Evolutionary conservation across 2,888 invertebrate genomes (phyloP).

Genomic region (Andrena camellia): DNA sequence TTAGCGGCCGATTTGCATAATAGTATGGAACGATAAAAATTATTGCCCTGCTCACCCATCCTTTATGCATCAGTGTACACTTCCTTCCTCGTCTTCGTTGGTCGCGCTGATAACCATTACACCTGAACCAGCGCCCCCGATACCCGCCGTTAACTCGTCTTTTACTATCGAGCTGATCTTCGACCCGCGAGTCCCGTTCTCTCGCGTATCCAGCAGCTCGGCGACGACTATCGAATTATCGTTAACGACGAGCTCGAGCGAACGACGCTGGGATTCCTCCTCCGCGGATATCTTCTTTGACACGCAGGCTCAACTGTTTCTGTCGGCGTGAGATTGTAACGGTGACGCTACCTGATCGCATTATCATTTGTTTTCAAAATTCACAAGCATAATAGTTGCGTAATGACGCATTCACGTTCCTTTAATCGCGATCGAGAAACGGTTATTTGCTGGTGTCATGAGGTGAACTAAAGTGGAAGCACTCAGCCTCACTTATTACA

Average conservation of each 20-base stretch:
- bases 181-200: constrained; percentile 9
- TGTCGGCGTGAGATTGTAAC: constrained; percentile 31
- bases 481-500: too few species aligned
- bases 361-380: constrained; percentile 10
- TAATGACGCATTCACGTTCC: too few species aligned
- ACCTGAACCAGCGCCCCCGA: constrained; percentile 20
- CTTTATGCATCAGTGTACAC: neutral
- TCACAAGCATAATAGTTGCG: neutral
- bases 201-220: constrained; percentile 36
- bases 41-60: constrained; percentile 46
- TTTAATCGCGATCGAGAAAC: too few species aligned
- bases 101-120: constrained; percentile 44
- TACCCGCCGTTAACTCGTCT: constrained; percentile 28
- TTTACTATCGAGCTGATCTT: constrained; percentile 42
- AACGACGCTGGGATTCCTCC: constrained; percentile 37
- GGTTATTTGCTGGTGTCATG: too few species aligned
- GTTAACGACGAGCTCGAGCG: constrained; percentile 28
- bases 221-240: constrained; percentile 63
- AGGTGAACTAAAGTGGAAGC: too few species aligned
- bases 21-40: neutral
- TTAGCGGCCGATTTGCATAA: constrained; percentile 1
- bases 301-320: constrained; percentile 1
- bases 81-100: neutral
- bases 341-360: neutral
- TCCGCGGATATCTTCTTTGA: constrained; percentile 41